Percentiles rank a stretch among this genome's conserved stretches.
phyloP scores from a whole-genome alignment of 2,888 invertebrate genomes.

The Polyommatus icarus region DNA sequence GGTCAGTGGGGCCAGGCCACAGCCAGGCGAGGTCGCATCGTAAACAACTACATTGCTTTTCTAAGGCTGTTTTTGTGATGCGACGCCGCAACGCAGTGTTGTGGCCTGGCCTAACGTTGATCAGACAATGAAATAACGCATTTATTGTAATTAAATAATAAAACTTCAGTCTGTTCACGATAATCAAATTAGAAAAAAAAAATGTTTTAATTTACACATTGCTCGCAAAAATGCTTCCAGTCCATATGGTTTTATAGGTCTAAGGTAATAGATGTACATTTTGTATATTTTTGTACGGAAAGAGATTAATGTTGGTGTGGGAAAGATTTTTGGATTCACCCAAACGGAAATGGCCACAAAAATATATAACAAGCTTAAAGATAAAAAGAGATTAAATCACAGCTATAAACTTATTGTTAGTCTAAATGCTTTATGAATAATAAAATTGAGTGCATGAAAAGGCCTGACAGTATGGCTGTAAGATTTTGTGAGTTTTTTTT shows the following conservation, averaged over 20 bases:
- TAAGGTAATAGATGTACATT: constrained; percentile 45
- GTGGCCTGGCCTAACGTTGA: too few relatives aligned
- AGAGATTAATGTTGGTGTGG: constrained; percentile 30
- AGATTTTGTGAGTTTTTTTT: background rate
- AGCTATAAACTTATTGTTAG: constrained; percentile 13
- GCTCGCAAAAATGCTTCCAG: constrained; percentile 41
- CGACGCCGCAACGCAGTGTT: too few relatives aligned
- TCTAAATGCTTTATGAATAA: background rate
- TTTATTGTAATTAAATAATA: background rate
- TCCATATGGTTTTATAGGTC: constrained; percentile 39
- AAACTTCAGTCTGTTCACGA: background rate
- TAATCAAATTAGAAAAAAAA: background rate
- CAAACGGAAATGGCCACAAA: constrained; percentile 28
- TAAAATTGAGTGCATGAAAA: background rate
- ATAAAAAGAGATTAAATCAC: constrained; percentile 2
- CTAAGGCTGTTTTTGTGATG: too few relatives aligned
- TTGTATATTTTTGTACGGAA: constrained; percentile 49
- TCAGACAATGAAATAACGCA: background rate
- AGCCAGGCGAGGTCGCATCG: too few relatives aligned
- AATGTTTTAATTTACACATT: background rate
- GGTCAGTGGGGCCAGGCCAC: too few relatives aligned
- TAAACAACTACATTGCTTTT: too few relatives aligned
- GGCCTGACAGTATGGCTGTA: background rate
- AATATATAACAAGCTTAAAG: background rate
- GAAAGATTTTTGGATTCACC: constrained; percentile 15